Conservation (phyloP, 2,113 vertebrate species). For the Balaenoptera acutorostrata region DNA sequence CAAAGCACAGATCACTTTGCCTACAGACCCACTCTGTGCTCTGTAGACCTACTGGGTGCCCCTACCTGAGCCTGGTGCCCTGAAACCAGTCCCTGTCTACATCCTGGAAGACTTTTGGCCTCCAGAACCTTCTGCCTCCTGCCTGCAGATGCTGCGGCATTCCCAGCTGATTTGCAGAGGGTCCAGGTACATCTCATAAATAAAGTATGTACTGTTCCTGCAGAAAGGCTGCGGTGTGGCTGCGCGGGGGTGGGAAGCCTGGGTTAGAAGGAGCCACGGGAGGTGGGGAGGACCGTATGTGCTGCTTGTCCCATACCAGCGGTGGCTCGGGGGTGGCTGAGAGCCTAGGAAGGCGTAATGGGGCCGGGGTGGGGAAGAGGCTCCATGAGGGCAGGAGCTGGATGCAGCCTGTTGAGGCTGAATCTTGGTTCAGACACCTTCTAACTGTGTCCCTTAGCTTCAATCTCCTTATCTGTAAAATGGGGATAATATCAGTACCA, state of each 20-base stretch:
- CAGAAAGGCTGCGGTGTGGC: background rate
- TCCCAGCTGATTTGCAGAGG: background rate
- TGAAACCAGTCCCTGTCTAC: background rate
- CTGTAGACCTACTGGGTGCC: background rate
- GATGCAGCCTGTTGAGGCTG: background rate
- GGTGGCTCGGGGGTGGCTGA: too few relatives aligned
- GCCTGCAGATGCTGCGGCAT: rapidly evolving
- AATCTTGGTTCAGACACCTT: background rate
- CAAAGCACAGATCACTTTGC: background rate
- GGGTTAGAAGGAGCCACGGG: rapidly evolving
- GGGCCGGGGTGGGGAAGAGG: background rate
- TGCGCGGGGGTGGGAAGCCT: background rate
- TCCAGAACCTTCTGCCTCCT: background rate
- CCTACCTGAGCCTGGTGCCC: background rate
- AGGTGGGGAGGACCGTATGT: rapidly evolving
- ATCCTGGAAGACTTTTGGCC: background rate
- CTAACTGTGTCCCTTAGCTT: background rate
- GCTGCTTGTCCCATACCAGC: background rate
- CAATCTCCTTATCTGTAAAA: background rate
- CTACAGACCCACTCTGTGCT: background rate
- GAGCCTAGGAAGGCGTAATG: rapidly evolving
- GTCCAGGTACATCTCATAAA: conserved; percentile 55
- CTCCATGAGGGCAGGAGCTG: background rate
- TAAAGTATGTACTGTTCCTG: background rate
- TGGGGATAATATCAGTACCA: background rate